Evolutionary conservation across 2,113 vertebrate genomes (phyloP).

Genomic region (Rhadina sibilatrix): DNA sequence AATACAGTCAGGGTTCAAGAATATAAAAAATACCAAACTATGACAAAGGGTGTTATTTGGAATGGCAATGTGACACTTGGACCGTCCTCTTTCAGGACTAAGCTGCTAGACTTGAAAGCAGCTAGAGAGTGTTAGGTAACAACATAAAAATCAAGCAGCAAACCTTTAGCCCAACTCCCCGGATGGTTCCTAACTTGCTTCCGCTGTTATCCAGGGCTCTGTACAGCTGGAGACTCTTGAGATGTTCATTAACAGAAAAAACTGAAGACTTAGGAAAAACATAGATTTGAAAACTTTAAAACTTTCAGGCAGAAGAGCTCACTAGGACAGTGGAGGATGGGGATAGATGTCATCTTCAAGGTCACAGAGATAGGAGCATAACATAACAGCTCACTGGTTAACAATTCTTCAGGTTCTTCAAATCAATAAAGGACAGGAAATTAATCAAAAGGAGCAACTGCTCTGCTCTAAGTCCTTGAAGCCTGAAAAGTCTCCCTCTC

Average conservation of each 20-base stretch:
- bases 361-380: not conserved
- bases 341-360: not conserved
- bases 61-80: not conserved
- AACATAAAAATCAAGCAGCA: not conserved
- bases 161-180: not conserved
- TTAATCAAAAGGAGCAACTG: constrained; percentile 39
- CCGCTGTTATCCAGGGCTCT: not conserved
- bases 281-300: not conserved
- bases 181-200: not conserved
- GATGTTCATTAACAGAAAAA: not conserved
- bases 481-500: not conserved
- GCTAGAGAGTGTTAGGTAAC: not conserved
- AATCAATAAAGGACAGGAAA: constrained; percentile 35
- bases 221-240: not conserved
- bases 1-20: not conserved
- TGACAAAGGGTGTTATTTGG: not conserved
- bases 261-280: not conserved
- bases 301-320: not conserved
- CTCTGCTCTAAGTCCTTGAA: not conserved
- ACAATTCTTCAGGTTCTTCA: constrained; percentile 11
- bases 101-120: not conserved
- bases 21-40: not conserved
- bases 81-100: not conserved
- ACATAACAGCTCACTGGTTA: not conserved
- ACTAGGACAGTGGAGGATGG: not conserved